phyloP scores from a whole-genome alignment of 2,888 invertebrate genomes.

The Eulithis testata region DNA sequence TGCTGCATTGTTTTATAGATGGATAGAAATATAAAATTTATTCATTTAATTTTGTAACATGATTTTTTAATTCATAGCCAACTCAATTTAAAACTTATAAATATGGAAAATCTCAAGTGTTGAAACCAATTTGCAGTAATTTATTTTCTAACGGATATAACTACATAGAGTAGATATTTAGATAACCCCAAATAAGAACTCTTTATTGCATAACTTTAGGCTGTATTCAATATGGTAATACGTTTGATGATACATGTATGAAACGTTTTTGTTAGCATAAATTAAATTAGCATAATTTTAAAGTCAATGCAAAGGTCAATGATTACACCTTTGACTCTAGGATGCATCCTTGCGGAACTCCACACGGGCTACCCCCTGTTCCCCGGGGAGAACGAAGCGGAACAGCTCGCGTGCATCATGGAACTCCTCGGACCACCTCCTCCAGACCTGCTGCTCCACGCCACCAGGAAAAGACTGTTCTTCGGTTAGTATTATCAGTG shows the following conservation, averaged over 20 bases:
- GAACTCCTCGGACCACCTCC: slow-evolving; percentile 96
- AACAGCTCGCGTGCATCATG: slow-evolving; percentile 98
- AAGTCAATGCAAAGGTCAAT: not conserved
- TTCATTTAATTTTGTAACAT: too few relatives aligned
- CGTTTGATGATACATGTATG: too few relatives aligned
- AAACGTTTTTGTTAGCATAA: too few relatives aligned
- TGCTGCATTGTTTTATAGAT: too few relatives aligned
- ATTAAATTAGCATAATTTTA: not conserved
- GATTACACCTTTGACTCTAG: slow-evolving; percentile 66
- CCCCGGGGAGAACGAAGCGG: slow-evolving; percentile 98
- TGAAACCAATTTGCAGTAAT: slow-evolving; percentile 8
- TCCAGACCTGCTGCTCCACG: slow-evolving; percentile 92
- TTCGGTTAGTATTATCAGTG: slow-evolving; percentile 85
- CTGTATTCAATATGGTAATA: too few relatives aligned
- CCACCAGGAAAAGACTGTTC: slow-evolving; percentile 93
- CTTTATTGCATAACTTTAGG: slow-evolving; percentile 6
- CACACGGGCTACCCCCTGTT: slow-evolving; percentile 98
- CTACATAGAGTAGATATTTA: too few relatives aligned
- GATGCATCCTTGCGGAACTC: slow-evolving; percentile 97
- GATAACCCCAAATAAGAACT: too few relatives aligned
- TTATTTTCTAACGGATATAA: slow-evolving; percentile 13
- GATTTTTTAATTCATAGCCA: not conserved
- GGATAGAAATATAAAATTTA: too few relatives aligned
- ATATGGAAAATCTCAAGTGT: slow-evolving; percentile 9
- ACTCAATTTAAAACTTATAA: slow-evolving; percentile 1